Percentiles rank a stretch among this genome's conserved stretches.
phyloP scores from a whole-genome alignment of 2,888 invertebrate species.

The Diaperis boleti region DNA sequence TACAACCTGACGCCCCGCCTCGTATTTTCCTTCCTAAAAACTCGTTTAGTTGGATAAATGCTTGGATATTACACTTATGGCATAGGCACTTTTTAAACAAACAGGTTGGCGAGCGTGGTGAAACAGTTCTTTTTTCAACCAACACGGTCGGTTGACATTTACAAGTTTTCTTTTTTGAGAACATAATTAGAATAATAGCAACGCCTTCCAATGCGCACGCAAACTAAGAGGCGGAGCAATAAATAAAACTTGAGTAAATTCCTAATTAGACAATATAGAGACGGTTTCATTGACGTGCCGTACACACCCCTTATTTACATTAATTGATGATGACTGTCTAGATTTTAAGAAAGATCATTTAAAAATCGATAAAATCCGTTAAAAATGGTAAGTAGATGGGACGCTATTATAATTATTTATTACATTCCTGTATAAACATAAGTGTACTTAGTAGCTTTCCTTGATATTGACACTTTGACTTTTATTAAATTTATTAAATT shows the following conservation, averaged over 20 bases:
- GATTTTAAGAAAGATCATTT: too few species aligned
- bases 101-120: slow-evolving; percentile 57
- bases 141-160: slow-evolving; percentile 59
- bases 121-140: slow-evolving; percentile 52
- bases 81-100: slow-evolving; percentile 60
- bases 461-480: too few species aligned
- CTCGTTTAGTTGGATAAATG: slow-evolving; percentile 58
- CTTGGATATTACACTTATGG: slow-evolving; percentile 61
- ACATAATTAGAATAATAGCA: slow-evolving; percentile 41
- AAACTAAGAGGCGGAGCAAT: slow-evolving; percentile 38
- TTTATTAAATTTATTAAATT: too few species aligned
- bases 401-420: too few species aligned
- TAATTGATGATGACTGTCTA: slow-evolving; percentile 28
- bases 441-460: too few species aligned
- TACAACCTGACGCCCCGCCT: slow-evolving; percentile 55
- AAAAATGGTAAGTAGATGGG: too few species aligned
- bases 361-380: too few species aligned
- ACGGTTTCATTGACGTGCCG: slow-evolving; percentile 24
- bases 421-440: too few species aligned
- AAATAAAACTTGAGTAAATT: slow-evolving; percentile 28
- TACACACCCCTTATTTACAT: slow-evolving; percentile 15
- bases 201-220: slow-evolving; percentile 47
- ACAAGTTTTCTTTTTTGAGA: slow-evolving; percentile 49
- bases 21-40: slow-evolving; percentile 60
- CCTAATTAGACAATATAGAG: slow-evolving; percentile 37